phyloP scores from a whole-genome alignment of 2,113 vertebrate genomes.

The Myiozetetes cayanensis region DNA sequence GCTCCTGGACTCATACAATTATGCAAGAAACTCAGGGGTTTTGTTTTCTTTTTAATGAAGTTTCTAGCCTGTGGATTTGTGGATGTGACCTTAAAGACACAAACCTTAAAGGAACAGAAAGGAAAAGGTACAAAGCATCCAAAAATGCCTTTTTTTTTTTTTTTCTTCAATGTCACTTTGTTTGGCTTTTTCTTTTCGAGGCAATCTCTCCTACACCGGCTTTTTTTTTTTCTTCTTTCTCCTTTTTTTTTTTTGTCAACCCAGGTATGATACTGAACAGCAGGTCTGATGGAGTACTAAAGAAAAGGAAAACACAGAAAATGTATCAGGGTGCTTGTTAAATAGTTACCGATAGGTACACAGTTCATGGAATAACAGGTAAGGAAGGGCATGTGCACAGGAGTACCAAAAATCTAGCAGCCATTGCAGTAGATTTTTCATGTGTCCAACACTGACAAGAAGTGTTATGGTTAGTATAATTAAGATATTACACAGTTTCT shows the following conservation, averaged over 20 bases:
- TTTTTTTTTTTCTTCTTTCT: accelerated
- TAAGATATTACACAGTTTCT: not conserved
- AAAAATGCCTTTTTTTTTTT: not conserved
- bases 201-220: accelerated
- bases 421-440: not conserved
- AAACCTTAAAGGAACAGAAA: not conserved
- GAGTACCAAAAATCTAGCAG: not conserved
- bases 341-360: not conserved
- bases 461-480: not conserved
- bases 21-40: not conserved
- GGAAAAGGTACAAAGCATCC: not conserved
- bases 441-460: not conserved
- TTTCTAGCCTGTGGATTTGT: not conserved
- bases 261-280: not conserved
- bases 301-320: not conserved
- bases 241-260: accelerated
- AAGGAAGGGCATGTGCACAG: not conserved
- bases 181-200: not conserved
- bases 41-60: not conserved
- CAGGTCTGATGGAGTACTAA: not conserved
- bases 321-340: not conserved
- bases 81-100: not conserved
- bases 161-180: not conserved
- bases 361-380: not conserved
- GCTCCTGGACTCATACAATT: not conserved